These are phyloP conservation scores for Euwallacea fornicatus DNA, from an alignment of 1,140 invertebrate genomes.

Conservation along the genomic window DNA sequence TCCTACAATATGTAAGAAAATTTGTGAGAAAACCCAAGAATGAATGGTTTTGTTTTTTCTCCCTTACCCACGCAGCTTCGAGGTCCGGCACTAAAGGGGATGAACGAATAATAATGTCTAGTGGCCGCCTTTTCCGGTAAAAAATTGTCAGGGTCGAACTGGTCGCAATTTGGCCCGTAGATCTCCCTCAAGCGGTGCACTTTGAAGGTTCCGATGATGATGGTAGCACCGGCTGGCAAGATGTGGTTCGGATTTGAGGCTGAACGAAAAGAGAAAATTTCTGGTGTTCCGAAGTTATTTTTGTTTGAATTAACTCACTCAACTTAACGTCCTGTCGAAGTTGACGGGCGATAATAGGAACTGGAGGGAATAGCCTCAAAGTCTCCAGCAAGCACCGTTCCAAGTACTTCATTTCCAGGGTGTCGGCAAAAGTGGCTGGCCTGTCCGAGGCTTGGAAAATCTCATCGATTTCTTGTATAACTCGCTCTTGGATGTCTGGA, in stretches of 20 bases:
- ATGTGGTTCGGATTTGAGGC: conserved; percentile 49
- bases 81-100: conserved; percentile 88
- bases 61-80: conserved; percentile 77
- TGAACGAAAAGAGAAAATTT: conserved; percentile 39
- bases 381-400: conserved; percentile 84
- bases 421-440: conserved; percentile 74
- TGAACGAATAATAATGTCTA: conserved; percentile 82
- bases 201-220: conserved; percentile 65
- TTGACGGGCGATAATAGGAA: conserved; percentile 76
- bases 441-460: conserved; percentile 81
- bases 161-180: conserved; percentile 76
- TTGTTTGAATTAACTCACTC: conserved; percentile 51
- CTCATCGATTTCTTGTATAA: conserved; percentile 78
- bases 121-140: conserved; percentile 76
- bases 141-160: conserved; percentile 91
- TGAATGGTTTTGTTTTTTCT: background rate
- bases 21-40: background rate
- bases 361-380: conserved; percentile 81
- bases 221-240: conserved; percentile 68
- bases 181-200: conserved; percentile 73
- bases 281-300: background rate
- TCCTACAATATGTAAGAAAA: conserved; percentile 49
- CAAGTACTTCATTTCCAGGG: conserved; percentile 79
- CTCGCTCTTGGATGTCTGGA: conserved; percentile 72
- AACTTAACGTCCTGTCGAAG: conserved; percentile 70